phyloP scores from a whole-genome alignment of 2,888 invertebrate genomes.

The Spodoptera exigua region DNA sequence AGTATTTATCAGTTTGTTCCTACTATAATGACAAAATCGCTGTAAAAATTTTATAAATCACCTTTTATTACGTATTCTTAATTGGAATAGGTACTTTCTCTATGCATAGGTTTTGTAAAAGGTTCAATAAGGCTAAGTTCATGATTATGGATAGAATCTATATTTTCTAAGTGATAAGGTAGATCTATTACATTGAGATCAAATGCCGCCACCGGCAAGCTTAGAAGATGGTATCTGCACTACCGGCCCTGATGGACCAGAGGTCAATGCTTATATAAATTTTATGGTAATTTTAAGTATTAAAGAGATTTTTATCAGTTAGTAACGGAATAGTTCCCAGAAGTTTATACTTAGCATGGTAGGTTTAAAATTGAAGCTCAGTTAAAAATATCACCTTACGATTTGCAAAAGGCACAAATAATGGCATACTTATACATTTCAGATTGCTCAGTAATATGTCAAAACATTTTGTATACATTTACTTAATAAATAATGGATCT shows the following conservation, averaged over 20 bases:
- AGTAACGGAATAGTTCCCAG: slow-evolving; percentile 14
- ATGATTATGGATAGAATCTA: slow-evolving; percentile 12
- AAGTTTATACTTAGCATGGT: slow-evolving; percentile 7
- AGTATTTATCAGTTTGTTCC: too few relatives aligned
- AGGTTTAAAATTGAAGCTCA: slow-evolving; percentile 1
- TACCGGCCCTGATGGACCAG: slow-evolving; percentile 33
- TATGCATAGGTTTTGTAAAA: too few relatives aligned
- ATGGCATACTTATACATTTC: slow-evolving; percentile 30
- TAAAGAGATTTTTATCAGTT: slow-evolving; percentile 22
- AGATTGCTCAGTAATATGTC: slow-evolving; percentile 46
- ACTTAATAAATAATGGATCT: slow-evolving; percentile 44
- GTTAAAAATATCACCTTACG: slow-evolving; percentile 13
- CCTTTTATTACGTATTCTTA: too few relatives aligned
- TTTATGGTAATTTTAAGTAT: slow-evolving; percentile 36
- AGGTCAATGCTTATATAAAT: slow-evolving; percentile 37
- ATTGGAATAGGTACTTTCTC: too few relatives aligned
- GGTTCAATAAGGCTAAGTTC: slow-evolving; percentile 15
- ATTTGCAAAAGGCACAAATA: slow-evolving; percentile 20
- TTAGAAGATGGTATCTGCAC: slow-evolving; percentile 41
- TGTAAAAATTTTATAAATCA: too few relatives aligned
- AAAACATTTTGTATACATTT: slow-evolving; percentile 45
- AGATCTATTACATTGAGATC: slow-evolving; percentile 40
- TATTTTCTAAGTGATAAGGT: slow-evolving; percentile 35
- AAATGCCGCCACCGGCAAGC: slow-evolving; percentile 45
- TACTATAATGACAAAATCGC: too few relatives aligned